phyloP scores from a whole-genome alignment of 2,888 invertebrate species.

The Nephrocerus scutellatus region DNA sequence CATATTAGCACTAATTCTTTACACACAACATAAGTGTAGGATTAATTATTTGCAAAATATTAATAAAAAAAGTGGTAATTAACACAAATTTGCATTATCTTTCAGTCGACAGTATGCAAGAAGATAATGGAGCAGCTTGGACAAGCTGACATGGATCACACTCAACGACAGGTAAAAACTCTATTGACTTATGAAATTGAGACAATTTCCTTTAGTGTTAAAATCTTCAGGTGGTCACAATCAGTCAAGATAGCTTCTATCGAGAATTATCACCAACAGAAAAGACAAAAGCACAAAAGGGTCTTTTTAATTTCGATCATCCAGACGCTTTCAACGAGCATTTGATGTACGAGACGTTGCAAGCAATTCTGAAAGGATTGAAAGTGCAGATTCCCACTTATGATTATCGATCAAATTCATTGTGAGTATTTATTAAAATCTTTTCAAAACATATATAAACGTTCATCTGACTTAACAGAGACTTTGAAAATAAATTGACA shows the following conservation, averaged over 20 bases:
- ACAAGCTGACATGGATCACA: slow-evolving; percentile 83
- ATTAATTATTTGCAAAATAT: not conserved
- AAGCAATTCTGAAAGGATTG: slow-evolving; percentile 75
- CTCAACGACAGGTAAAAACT: slow-evolving; percentile 60
- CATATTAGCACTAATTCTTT: too few species aligned
- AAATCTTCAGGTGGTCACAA: slow-evolving; percentile 64
- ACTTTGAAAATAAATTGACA: slow-evolving; percentile 62
- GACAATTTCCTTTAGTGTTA: not conserved
- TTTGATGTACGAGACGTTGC: slow-evolving; percentile 70
- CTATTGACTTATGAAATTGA: not conserved
- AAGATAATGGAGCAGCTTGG: slow-evolving; percentile 95
- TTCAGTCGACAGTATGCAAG: slow-evolving; percentile 92
- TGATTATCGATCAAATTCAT: slow-evolving; percentile 84
- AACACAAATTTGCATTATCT: not conserved
- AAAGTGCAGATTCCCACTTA: slow-evolving; percentile 88
- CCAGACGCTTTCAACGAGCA: slow-evolving; percentile 95
- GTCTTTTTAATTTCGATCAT: slow-evolving; percentile 97
- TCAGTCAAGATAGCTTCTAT: slow-evolving; percentile 97
- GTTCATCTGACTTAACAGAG: slow-evolving; percentile 40
- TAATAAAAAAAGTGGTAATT: slow-evolving; percentile 1
- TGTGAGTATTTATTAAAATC: slow-evolving; percentile 52
- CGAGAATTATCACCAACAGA: slow-evolving; percentile 75
- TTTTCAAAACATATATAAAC: not conserved
- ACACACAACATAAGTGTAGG: too few species aligned
- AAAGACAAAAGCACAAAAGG: slow-evolving; percentile 73